A percentile compares a stretch with the other conserved stretches of the same genome.
Conservation (phyloP, 2,888 invertebrate genomes). For the Siphonodentalium dalli region DNA sequence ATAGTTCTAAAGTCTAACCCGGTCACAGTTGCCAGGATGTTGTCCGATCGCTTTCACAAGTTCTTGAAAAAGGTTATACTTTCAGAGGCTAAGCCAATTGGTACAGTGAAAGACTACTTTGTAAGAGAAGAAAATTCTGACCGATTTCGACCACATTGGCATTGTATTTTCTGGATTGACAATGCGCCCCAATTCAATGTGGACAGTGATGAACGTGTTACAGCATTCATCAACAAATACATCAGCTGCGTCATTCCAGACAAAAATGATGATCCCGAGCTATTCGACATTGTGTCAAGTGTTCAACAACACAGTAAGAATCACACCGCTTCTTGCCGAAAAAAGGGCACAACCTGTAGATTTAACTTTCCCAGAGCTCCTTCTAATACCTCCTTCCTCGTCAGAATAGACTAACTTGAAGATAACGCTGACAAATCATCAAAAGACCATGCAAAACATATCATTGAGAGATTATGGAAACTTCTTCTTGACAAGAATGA, state of each 20-base stretch:
- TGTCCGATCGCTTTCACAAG: neutral
- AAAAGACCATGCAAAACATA: neutral
- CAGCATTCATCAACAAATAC: too few species aligned
- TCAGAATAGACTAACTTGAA: too few species aligned
- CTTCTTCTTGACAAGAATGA: neutral
- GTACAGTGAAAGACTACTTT: neutral
- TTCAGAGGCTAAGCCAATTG: neutral
- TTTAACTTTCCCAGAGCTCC: too few species aligned
- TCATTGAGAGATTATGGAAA: neutral
- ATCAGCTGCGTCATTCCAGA: too few species aligned
- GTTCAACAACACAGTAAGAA: slow-evolving; percentile 2
- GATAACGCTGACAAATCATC: neutral
- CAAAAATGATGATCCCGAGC: too few species aligned
- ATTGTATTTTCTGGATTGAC: neutral
- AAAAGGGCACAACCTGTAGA: neutral
- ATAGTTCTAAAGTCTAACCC: slow-evolving; percentile 15
- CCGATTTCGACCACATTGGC: neutral
- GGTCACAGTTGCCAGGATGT: slow-evolving; percentile 7
- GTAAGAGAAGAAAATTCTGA: neutral
- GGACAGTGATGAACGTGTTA: too few species aligned
- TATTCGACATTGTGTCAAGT: too few species aligned
- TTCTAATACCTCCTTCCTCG: too few species aligned
- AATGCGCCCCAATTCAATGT: too few species aligned
- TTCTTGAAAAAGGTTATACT: neutral
- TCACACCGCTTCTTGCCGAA: neutral